A percentile compares a stretch with the other conserved stretches of the same genome.
Evolutionary conservation across 1,140 invertebrate species (phyloP).

Genomic region (Hylaeus anthracinus): DNA sequence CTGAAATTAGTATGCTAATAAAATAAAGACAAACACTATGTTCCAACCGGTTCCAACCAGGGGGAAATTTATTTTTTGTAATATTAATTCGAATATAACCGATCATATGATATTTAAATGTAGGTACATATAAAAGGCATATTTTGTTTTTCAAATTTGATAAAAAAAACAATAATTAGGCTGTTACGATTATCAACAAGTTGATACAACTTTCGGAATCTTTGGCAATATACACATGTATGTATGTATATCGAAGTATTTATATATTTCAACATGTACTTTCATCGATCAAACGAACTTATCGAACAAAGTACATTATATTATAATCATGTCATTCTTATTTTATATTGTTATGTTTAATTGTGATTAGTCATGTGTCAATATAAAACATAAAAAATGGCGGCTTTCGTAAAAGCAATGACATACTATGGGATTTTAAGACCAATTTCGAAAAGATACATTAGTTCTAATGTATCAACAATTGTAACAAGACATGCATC

Average conservation of each 20-base stretch:
- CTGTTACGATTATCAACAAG: no score
- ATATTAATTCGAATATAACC: background rate
- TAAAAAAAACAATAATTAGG: no score
- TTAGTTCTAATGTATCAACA: constrained; percentile 16
- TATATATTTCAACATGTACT: background rate
- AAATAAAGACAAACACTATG: background rate
- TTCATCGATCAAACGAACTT: background rate
- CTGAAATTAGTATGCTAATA: background rate
- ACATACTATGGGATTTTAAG: constrained; percentile 56
- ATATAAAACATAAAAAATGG: constrained; percentile 61
- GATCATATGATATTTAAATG: background rate
- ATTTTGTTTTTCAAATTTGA: no score
- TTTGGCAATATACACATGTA: no score
- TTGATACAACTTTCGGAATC: no score
- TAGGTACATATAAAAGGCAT: no score
- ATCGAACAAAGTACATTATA: no score
- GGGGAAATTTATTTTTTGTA: background rate
- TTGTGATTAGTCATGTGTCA: background rate
- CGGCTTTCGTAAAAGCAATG: constrained; percentile 49
- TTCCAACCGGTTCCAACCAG: background rate
- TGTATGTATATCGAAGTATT: no score
- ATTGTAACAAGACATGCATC: constrained; percentile 55
- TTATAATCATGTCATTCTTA: no score
- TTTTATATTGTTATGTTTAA: background rate
- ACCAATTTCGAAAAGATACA: constrained; percentile 54